Evolutionary conservation across 2,113 vertebrate species (phyloP).

Genomic region (Tonatia bakeri): DNA sequence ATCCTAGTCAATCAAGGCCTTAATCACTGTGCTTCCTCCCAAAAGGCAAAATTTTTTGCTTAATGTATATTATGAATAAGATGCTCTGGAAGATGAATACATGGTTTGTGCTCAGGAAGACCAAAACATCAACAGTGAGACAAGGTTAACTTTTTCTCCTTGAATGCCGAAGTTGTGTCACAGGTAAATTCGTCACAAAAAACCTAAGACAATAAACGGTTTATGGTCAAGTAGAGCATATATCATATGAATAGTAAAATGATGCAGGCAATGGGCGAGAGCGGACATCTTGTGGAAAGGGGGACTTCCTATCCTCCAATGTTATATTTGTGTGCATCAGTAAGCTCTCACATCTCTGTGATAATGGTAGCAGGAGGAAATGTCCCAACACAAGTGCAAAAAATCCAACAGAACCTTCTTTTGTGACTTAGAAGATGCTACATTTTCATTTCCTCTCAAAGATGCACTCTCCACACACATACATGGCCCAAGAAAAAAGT

Average conservation of each 20-base stretch:
- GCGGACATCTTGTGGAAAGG: background rate
- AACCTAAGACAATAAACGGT: background rate
- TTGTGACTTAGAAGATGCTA: background rate
- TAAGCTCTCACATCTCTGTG: background rate
- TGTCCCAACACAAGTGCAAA: background rate
- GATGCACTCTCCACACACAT: background rate
- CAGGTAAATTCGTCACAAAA: background rate
- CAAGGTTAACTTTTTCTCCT: background rate
- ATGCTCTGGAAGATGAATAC: background rate
- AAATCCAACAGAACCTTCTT: background rate
- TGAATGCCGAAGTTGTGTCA: background rate
- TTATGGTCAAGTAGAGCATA: background rate
- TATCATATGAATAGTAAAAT: background rate
- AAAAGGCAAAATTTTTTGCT: background rate
- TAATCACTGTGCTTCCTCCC: background rate
- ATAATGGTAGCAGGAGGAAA: background rate
- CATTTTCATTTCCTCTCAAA: background rate
- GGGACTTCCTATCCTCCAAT: background rate
- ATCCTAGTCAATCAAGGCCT: background rate
- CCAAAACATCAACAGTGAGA: background rate
- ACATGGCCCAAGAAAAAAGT: background rate
- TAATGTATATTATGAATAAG: background rate
- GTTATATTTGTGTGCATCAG: background rate
- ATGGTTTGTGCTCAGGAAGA: background rate
- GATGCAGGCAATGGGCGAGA: fast-evolving